Evolutionary conservation across 2,797 vertebrate species (phyloP), one percentile per base, ranked within the genome.

Genomic region (Myotis vivesi): DNA sequence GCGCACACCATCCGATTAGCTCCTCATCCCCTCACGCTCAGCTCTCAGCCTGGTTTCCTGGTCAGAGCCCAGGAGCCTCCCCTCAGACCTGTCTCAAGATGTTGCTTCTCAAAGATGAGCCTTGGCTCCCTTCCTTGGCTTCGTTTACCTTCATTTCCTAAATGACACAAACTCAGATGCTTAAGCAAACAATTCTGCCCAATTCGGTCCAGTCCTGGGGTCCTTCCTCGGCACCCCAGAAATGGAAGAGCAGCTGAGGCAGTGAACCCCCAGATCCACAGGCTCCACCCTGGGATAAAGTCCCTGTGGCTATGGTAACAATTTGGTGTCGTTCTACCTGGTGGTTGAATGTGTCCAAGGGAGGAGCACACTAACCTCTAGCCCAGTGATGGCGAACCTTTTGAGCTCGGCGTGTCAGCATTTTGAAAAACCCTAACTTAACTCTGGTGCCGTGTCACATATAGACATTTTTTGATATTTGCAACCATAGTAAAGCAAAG

Each of bases 101-200:
- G 33, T 69, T 66, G 46, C 81, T 92, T 87, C 69, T 96, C 33
- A 6, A 68, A 81, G 36, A 44, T 23, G 30, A 82, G 44, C 72
- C 80, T 95, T 73, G 38, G 41, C 30, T 84, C 53, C 30, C 62
- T 87, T 86, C 46, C 82, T 89, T 86, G 66, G 93, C 91, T 89
- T 80, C 80, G 17, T 94, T 86, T 75, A 28, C 17, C 25, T 49
- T 72, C 44, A 68, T 91, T 87, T 71, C 36, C 72, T 75, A 87
- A 92, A 53, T 87, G 79, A 75, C 41, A 36, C 53, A 28, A 7
- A 62, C 23, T 79, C 62, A 91, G 79, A 73, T 91, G 64, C 69
- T 46, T 53, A 72, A 71, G 75, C 53, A 76, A 69, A 53, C 33
- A 81, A 41, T 89, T 89, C 53, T 89, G 6, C 49, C 30, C 64